Evolutionary conservation across 2,888 invertebrate genomes (phyloP), one percentile per base, ranked within the genome.

Genomic region (Agrochola lota): DNA sequence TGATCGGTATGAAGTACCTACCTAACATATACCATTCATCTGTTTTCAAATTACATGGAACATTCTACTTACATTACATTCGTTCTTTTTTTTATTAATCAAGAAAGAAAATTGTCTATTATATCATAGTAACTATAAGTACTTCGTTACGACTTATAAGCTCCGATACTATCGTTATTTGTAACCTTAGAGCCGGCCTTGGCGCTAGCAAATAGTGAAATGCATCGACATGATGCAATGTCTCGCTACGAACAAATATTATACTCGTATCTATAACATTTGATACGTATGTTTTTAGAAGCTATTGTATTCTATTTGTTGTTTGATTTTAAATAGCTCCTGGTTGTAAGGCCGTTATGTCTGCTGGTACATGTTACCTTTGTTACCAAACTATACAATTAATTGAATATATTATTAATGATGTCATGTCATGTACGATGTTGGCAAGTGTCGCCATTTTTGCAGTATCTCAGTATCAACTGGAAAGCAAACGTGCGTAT

Each of bases 141-240:
- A 76, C 78, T 80, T 78, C 73, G 73, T 82, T 77, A 85, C 77
- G 76, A 80, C 77, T 77, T 79, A 83, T 86, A 89, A 88, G 85
- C 74, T 78, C 49, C 77, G 88, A 90, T 90, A 89, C 85, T 90
- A 91, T 89, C 87, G 81, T 87, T 87, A 90, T 90, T 92, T 90
- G 89, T 91, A 93, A 93, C 95, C 95, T 95, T 93, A 92, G 87
- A 78, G 73, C 71, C 91, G 92, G 90, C 94, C 94, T 95, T 93
- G 93, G 86, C 85, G 83, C 88, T 88, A 85, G 86, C 87, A 88
- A 85, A 87, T 81, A 88, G 87, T 87, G 89, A 91, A 91, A 91
- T 93, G 89, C 87, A 88, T 90, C 83, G 72, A 80, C 84, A 78
- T 90, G 80, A 86, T 87, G 90, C 89, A 90, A 89, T 89, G 80